Evolutionary conservation across 2,888 invertebrate species (phyloP).

Genomic region (Parnassius smintheus): DNA sequence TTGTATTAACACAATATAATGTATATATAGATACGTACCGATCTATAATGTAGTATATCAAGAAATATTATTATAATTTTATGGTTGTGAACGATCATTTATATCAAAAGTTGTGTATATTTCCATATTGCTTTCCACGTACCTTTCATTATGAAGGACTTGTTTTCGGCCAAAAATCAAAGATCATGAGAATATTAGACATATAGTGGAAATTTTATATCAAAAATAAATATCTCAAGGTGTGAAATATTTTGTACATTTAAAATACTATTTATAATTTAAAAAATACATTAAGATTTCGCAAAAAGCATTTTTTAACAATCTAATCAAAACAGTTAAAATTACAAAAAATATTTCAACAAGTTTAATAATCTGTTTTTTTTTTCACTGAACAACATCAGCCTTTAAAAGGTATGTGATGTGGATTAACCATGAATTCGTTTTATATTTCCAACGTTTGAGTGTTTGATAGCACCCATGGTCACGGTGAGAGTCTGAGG

Average conservation of each 20-base stretch:
- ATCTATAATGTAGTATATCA: conserved; percentile 29
- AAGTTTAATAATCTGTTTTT: background rate
- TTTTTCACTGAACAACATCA: conserved; percentile 26
- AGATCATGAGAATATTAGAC: no score
- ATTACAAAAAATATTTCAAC: conserved; percentile 6
- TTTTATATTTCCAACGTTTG: conserved; percentile 20
- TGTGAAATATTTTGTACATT: no score
- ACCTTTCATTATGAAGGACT: conserved; percentile 16
- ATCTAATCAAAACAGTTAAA: background rate
- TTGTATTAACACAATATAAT: background rate
- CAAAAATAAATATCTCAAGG: no score
- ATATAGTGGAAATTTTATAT: no score
- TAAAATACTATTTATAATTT: no score
- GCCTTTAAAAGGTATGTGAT: conserved; percentile 65
- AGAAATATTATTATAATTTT: conserved; percentile 45
- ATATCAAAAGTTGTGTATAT: conserved; percentile 35
- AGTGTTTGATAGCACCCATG: no score
- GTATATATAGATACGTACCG: conserved; percentile 13
- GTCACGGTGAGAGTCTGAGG: no score
- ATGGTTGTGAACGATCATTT: conserved; percentile 64
- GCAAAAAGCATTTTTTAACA: background rate
- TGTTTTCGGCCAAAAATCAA: background rate
- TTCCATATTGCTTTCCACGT: conserved; percentile 30
- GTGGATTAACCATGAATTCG: conserved; percentile 60
- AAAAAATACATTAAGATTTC: no score